Evolutionary conservation across 2,888 invertebrate species (phyloP).

Genomic region (Rhagophthalmus giganteus): DNA sequence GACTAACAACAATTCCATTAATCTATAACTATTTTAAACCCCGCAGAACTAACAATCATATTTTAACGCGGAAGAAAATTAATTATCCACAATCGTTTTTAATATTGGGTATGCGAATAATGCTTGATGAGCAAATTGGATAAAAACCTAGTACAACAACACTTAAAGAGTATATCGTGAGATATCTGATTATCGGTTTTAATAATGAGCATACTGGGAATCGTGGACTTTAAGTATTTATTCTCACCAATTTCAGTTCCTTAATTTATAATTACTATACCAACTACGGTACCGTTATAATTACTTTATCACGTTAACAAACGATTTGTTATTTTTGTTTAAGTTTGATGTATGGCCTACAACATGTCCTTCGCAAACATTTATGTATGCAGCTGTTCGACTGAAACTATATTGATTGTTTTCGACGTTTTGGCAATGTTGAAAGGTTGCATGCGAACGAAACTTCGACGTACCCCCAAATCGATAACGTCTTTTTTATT

Average conservation of each 20-base stretch:
- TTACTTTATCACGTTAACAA: slow-evolving; percentile 19
- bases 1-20: neutral
- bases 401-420: too few species aligned
- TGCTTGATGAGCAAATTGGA: neutral
- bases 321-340: slow-evolving; percentile 14
- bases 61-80: neutral
- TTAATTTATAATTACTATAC: slow-evolving; percentile 17
- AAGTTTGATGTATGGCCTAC: slow-evolving; percentile 13
- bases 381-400: too few species aligned
- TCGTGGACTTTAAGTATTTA: slow-evolving; percentile 6
- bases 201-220: neutral
- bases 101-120: neutral
- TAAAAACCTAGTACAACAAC: neutral
- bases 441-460: too few species aligned
- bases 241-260: slow-evolving; percentile 7
- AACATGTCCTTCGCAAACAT: slow-evolving; percentile 12
- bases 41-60: neutral
- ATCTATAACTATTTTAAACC: neutral
- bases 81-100: neutral
- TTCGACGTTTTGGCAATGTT: too few species aligned
- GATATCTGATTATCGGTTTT: neutral
- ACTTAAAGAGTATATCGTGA: neutral
- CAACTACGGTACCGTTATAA: slow-evolving; percentile 17
- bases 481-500: too few species aligned
- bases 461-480: too few species aligned